Percentiles rank a stretch among this genome's conserved stretches.
Conservation (phyloP, 2,888 invertebrate species). For the Eupithecia insigniata region DNA sequence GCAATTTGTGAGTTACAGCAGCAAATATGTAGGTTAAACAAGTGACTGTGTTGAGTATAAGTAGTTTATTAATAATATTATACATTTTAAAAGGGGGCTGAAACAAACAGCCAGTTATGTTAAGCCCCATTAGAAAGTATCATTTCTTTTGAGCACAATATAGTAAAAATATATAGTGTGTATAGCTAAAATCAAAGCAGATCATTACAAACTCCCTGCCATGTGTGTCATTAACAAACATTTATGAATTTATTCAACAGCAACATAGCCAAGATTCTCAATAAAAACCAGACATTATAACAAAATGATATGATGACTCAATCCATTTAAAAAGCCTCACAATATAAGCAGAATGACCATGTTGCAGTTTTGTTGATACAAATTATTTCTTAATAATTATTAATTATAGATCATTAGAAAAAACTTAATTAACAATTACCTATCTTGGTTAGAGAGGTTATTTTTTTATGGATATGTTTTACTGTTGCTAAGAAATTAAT, state of each 20-base stretch:
- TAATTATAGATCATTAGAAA: neutral
- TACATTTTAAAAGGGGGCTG: neutral
- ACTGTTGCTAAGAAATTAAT: neutral
- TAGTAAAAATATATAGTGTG: no score
- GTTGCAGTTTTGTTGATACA: neutral
- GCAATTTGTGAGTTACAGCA: no score
- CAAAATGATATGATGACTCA: neutral
- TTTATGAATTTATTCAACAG: slow-evolving; percentile 3
- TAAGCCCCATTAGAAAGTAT: neutral
- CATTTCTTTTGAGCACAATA: neutral
- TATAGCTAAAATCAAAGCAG: neutral
- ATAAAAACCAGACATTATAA: neutral
- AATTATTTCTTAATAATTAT: neutral
- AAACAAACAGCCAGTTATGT: neutral
- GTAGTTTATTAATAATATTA: no score
- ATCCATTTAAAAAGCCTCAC: neutral
- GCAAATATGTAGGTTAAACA: no score
- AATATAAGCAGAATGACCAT: neutral
- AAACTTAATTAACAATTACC: neutral
- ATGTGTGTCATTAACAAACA: neutral
- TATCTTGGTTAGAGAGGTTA: neutral
- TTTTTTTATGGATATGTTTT: neutral
- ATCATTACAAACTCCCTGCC: neutral
- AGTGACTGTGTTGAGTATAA: no score
- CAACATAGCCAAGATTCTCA: neutral